Base-by-base conservation (phyloP, 30 jellyfish, hydroid and myxozoan species). In the Pelagia noctiluca region DNA sequence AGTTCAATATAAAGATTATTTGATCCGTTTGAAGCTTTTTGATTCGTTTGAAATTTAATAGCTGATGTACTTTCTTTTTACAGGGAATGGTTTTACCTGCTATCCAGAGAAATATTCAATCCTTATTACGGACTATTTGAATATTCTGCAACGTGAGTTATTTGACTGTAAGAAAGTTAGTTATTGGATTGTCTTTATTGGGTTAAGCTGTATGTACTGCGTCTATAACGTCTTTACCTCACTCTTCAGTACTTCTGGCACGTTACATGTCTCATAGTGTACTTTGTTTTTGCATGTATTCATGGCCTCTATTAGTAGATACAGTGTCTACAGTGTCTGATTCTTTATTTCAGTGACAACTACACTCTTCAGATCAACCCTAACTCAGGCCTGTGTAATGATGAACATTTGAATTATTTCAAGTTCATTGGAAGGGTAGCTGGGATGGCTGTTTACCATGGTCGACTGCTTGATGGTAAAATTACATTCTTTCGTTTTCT, bases 361-460 rank as follows among this genome's bases (percentile, higher is more conserved):
- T 93, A 93, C 78, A 93, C 98, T 3, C 85, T 93, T n/a, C 98
- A 93, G 85, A 87, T 93, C 49, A 93, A 93, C 38, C 97, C 98
- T 2, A 80, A 93, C 36, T 93, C 98, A 19, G 98, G 98, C 0
- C 54, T 93, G 19, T 87, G 97, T 70, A 93, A 93, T 65, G 98
- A 93, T 62, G 89, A 93, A n/a, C 98, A 93, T 87, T 78, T 93
- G 49, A 82, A 96, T 3, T 93, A 93, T 75, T 93, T 93, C 83
- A 93, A 86, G 21, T 93, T 93, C 89, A 93, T 93, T 69, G 98
- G 98, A 34, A 90, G 98, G 34, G 98, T 93, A 0, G 98, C 98
- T 53, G 98, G 98, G 25, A 93, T 93, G 98, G 98, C 98, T 30
- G 98, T 93, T 46, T 93, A 80, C 62, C 98, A 93, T 77, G 98